Conservation (phyloP, 2,797 vertebrate genomes). For the Esox lucius region DNA sequence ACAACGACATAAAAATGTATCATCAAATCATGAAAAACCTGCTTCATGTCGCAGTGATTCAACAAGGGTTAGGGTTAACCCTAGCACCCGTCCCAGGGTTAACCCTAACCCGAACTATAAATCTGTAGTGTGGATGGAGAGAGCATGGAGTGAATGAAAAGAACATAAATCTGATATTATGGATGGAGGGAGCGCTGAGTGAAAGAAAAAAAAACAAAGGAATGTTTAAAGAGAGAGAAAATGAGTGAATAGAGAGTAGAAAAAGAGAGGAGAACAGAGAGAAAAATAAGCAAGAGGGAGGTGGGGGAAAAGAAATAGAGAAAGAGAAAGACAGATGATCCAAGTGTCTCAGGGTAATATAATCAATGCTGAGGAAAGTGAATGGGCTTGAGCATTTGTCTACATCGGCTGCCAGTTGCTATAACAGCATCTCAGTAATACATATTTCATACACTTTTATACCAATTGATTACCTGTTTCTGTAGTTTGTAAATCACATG, state of each 20-base stretch:
- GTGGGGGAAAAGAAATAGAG: slow-evolving; percentile 38
- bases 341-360: slow-evolving; percentile 59
- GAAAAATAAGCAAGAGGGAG: neutral
- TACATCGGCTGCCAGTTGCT: slow-evolving; percentile 45
- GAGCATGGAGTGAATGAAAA: too few species aligned
- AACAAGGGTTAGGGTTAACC: too few species aligned
- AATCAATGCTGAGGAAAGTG: slow-evolving; percentile 73
- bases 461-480: slow-evolving; percentile 72
- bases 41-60: neutral
- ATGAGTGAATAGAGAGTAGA: too few species aligned
- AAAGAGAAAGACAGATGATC: slow-evolving; percentile 63
- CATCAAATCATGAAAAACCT: too few species aligned
- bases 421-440: slow-evolving; percentile 56
- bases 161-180: too few species aligned
- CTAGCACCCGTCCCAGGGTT: too few species aligned
- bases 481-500: slow-evolving; percentile 78
- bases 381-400: slow-evolving; percentile 63
- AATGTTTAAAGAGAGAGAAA: too few species aligned
- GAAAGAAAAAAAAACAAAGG: too few species aligned
- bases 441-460: slow-evolving; percentile 79
- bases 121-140: too few species aligned
- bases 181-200: accelerated
- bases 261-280: too few species aligned
- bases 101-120: too few species aligned
- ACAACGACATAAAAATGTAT: too few species aligned